Percentiles rank a stretch among this genome's conserved stretches.
phyloP scores from a whole-genome alignment of 2,888 invertebrate species.

The Danaus chrysippus region DNA sequence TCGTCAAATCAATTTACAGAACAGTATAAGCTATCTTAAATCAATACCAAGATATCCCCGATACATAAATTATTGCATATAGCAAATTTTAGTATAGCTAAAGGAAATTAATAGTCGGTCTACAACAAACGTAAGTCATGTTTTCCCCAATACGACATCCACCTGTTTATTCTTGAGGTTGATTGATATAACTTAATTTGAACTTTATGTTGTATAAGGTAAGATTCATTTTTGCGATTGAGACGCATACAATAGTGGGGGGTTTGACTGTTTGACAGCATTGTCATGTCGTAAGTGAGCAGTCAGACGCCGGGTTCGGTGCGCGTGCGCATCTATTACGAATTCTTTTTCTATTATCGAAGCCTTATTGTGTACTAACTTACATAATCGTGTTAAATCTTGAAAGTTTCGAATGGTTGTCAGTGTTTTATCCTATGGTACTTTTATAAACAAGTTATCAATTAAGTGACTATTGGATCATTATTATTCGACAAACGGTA shows the following conservation, averaged over 20 bases:
- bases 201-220: constrained; percentile 1
- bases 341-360: constrained; percentile 15
- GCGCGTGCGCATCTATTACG: constrained; percentile 54
- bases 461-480: constrained; percentile 1
- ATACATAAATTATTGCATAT: too few species aligned
- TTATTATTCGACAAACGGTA: not conserved
- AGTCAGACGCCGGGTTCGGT: constrained; percentile 64
- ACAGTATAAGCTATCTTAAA: too few species aligned
- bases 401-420: not conserved
- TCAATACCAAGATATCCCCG: too few species aligned
- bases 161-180: constrained; percentile 55
- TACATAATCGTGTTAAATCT: not conserved
- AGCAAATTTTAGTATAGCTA: constrained; percentile 8
- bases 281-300: constrained; percentile 56
- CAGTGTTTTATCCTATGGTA: not conserved
- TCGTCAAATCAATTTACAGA: too few species aligned
- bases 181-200: constrained; percentile 29
- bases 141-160: constrained; percentile 55
- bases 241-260: constrained; percentile 40
- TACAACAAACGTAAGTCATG: constrained; percentile 45
- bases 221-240: constrained; percentile 24
- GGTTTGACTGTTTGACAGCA: constrained; percentile 59
- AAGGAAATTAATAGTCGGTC: constrained; percentile 29
- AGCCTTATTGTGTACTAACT: constrained; percentile 15
- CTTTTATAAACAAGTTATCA: constrained; percentile 5